phyloP scores from a whole-genome alignment of 2,888 invertebrate species.

The Ichneumon xanthorius region DNA sequence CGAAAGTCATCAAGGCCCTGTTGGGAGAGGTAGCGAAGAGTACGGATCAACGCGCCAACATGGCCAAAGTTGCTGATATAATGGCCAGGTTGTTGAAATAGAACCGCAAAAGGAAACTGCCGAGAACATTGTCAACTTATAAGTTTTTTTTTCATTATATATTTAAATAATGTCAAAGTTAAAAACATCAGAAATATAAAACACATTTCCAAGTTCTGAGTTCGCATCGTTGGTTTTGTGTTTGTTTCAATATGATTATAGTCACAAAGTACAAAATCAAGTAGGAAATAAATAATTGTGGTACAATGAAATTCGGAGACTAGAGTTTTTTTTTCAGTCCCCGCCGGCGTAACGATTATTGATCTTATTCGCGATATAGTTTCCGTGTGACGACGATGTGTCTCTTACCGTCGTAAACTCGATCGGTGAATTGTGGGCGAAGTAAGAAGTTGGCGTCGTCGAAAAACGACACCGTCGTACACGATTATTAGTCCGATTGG shows the following conservation, averaged over 20 bases:
- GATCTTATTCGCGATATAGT: slow-evolving; percentile 68
- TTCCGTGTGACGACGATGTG: slow-evolving; percentile 25
- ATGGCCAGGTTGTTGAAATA: slow-evolving; percentile 87
- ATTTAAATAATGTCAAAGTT: slow-evolving; percentile 78
- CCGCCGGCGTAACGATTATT: slow-evolving; percentile 73
- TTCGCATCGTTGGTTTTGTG: slow-evolving; percentile 46
- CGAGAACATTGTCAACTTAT: slow-evolving; percentile 51
- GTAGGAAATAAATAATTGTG: slow-evolving; percentile 82
- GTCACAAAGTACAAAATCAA: slow-evolving; percentile 82
- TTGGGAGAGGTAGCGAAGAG: slow-evolving; percentile 87
- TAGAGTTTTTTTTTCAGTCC: slow-evolving; percentile 78
- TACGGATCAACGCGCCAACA: slow-evolving; percentile 89
- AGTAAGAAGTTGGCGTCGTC: slow-evolving; percentile 49
- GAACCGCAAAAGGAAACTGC: slow-evolving; percentile 17
- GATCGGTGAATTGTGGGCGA: slow-evolving; percentile 28
- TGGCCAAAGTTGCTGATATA: slow-evolving; percentile 87
- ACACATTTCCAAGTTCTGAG: slow-evolving; percentile 76
- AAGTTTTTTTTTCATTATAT: slow-evolving; percentile 71
- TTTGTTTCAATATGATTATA: slow-evolving; percentile 76
- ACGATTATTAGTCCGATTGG: slow-evolving; percentile 46
- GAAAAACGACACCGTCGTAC: slow-evolving; percentile 25
- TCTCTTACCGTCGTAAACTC: slow-evolving; percentile 55
- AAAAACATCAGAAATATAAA: slow-evolving; percentile 80
- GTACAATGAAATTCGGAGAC: slow-evolving; percentile 79
- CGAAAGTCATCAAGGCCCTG: slow-evolving; percentile 89